Conservation (phyloP, 2,113 vertebrate genomes). For the Otolemur garnettii region DNA sequence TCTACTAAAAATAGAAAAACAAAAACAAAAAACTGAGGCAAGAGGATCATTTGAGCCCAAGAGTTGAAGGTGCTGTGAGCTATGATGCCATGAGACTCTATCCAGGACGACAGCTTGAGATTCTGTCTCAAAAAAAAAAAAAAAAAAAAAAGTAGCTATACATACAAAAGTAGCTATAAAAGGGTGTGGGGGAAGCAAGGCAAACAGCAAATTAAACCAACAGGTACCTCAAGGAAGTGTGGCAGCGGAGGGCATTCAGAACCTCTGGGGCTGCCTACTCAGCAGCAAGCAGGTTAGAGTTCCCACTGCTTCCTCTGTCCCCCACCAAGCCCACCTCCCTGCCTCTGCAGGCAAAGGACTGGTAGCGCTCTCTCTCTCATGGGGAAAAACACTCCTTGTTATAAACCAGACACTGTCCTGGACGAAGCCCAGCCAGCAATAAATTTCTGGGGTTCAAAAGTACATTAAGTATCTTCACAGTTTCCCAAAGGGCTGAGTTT, state of each 20-base stretch:
- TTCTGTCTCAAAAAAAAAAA: too few relatives aligned
- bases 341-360: neutral
- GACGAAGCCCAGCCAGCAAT: conserved; percentile 54
- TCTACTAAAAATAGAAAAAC: too few relatives aligned
- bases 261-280: neutral
- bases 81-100: too few relatives aligned
- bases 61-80: too few relatives aligned
- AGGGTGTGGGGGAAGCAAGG: conserved; percentile 44
- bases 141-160: too few relatives aligned
- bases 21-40: too few relatives aligned
- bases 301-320: neutral
- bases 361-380: neutral
- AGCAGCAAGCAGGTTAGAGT: conserved; percentile 3
- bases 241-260: neutral
- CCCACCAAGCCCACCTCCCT: neutral
- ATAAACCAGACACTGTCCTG: conserved; percentile 59
- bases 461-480: conserved; percentile 53
- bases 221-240: conserved; percentile 56
- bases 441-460: conserved; percentile 65
- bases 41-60: too few relatives aligned
- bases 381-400: conserved; percentile 35
- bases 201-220: conserved; percentile 43
- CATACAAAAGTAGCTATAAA: conserved; percentile 69
- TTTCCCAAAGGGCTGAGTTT: conserved; percentile 27
- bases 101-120: too few relatives aligned